phyloP scores from a whole-genome alignment of 2,797 vertebrate species.

The Lepidocolaptes lacrymiger region DNA sequence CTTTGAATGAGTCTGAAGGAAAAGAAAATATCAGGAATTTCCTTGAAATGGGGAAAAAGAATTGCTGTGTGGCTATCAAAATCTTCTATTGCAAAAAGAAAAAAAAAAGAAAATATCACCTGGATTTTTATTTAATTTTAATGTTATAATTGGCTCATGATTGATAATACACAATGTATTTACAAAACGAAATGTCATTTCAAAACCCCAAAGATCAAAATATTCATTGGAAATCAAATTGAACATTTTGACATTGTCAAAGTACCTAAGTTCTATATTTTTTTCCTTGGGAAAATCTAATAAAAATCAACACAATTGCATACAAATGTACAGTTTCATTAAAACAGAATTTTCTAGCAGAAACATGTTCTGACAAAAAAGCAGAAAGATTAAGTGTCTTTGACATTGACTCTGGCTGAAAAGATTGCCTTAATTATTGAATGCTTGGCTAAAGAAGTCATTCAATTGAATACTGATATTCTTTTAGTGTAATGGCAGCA shows the following conservation, averaged over 20 bases:
- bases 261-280: neutral
- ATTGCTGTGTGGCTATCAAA: neutral
- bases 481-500: neutral
- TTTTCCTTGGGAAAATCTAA: neutral
- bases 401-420: neutral
- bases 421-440: neutral
- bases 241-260: constrained; percentile 12
- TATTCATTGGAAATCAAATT: neutral
- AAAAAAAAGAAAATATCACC: neutral
- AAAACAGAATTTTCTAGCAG: neutral
- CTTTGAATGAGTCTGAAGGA: neutral
- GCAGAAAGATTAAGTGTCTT: neutral
- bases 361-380: neutral
- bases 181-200: constrained; percentile 17
- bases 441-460: neutral
- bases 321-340: neutral
- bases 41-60: neutral
- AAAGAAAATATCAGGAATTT: neutral
- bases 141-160: neutral
- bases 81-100: neutral
- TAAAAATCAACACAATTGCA: neutral
- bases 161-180: neutral
- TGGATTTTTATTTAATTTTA: neutral
- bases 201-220: neutral
- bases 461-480: neutral